Percentiles rank a stretch among this genome's conserved stretches.
Evolutionary conservation across 2,888 invertebrate genomes (phyloP).

Genomic region (Microplitis deprimator): DNA sequence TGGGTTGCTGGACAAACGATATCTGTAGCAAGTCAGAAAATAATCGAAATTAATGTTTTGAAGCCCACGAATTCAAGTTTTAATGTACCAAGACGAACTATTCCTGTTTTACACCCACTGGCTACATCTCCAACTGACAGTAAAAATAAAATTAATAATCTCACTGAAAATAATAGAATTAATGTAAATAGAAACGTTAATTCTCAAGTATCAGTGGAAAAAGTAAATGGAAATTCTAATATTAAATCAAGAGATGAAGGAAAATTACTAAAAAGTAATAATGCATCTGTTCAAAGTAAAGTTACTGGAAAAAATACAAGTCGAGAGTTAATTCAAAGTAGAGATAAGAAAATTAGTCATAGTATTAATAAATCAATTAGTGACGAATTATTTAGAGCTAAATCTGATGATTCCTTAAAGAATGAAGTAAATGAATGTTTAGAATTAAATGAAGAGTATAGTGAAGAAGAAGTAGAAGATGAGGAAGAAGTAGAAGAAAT

Average conservation of each 20-base stretch:
- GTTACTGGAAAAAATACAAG: neutral
- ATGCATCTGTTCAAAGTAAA: neutral
- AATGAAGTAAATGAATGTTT: constrained; percentile 40
- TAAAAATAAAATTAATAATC: constrained; percentile 33
- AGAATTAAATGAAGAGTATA: constrained; percentile 47
- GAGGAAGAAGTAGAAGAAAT: constrained; percentile 68
- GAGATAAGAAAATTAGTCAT: neutral
- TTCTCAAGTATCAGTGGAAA: constrained; percentile 51
- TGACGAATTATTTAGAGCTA: constrained; percentile 30
- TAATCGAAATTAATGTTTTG: constrained; percentile 41
- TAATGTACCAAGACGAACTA: constrained; percentile 23
- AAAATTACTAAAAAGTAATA: constrained; percentile 45
- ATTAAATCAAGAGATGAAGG: constrained; percentile 47
- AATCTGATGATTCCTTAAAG: neutral
- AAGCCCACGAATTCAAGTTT: constrained; percentile 31
- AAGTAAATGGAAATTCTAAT: constrained; percentile 54
- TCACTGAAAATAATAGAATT: constrained; percentile 31
- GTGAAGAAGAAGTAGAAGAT: constrained; percentile 67
- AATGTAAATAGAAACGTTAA: constrained; percentile 25
- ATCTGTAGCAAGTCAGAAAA: constrained; percentile 41
- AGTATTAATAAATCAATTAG: constrained; percentile 7
- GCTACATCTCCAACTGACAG: constrained; percentile 33
- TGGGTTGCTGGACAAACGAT: constrained; percentile 50
- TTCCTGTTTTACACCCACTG: constrained; percentile 35
- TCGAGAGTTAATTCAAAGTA: neutral